These are phyloP conservation scores for Brachionus koreanus DNA, from an alignment of 1,140 invertebrate genomes.

Conservation along the genomic window DNA sequence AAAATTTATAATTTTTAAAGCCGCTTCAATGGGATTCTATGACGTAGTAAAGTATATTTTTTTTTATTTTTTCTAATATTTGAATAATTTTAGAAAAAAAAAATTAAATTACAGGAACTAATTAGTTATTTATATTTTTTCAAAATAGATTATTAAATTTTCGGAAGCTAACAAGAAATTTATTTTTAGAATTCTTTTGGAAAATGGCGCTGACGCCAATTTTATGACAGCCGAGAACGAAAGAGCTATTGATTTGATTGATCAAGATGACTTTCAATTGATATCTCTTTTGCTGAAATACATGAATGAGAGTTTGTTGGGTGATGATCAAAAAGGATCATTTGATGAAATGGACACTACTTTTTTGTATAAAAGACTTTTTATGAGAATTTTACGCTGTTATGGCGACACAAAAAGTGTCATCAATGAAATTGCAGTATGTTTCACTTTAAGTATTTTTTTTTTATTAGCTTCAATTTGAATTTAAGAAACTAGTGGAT, in stretches of 20 bases:
- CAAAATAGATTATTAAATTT: neutral
- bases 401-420: neutral
- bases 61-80: too few species aligned
- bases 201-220: slow-evolving; percentile 51
- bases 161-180: neutral
- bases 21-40: slow-evolving; percentile 21
- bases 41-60: neutral
- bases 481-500: neutral
- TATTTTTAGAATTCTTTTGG: slow-evolving; percentile 50
- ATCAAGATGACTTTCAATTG: slow-evolving; percentile 52
- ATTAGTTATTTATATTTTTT: neutral
- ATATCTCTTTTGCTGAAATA: slow-evolving; percentile 52
- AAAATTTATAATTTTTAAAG: neutral
- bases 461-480: neutral
- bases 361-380: neutral
- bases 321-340: neutral
- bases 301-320: neutral
- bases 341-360: neutral
- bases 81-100: neutral
- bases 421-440: neutral
- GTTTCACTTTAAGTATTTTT: neutral
- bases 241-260: slow-evolving; percentile 56
- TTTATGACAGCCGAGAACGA: slow-evolving; percentile 54
- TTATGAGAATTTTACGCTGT: neutral
- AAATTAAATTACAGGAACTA: neutral